A percentile compares a stretch with the other conserved stretches of the same genome.
These are phyloP conservation scores for Planococcus citri DNA, from an alignment of 1,140 invertebrate genomes.

Conservation along the genomic window DNA sequence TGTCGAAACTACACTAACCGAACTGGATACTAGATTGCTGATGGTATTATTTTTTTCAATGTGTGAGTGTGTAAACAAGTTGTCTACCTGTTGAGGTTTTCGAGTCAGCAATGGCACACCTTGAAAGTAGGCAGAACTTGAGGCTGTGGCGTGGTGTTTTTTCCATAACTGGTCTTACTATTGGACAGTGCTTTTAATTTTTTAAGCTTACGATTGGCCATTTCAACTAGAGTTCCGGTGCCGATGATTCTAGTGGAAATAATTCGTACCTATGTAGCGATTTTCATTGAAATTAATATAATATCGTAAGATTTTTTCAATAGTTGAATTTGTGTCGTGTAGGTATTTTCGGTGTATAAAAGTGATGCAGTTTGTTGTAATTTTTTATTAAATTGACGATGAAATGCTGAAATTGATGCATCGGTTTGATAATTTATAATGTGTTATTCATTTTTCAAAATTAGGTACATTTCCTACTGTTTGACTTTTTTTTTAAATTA, in stretches of 20 bases:
- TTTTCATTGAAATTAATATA: too few relatives aligned
- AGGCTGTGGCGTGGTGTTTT: not conserved
- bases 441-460: too few relatives aligned
- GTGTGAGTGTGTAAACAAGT: not conserved
- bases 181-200: not conserved
- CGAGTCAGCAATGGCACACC: slow-evolving; percentile 1
- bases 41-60: not conserved
- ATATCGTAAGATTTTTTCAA: too few relatives aligned
- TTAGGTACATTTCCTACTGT: too few relatives aligned
- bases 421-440: too few relatives aligned
- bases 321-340: too few relatives aligned
- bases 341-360: too few relatives aligned
- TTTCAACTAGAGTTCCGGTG: not conserved
- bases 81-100: not conserved
- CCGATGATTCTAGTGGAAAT: not conserved
- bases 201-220: not conserved
- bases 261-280: too few relatives aligned
- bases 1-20: slow-evolving; percentile 10
- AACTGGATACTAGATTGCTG: slow-evolving; percentile 1
- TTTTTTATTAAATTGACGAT: too few relatives aligned
- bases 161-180: not conserved
- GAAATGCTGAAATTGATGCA: too few relatives aligned
- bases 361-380: too few relatives aligned
- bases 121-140: slow-evolving; percentile 6
- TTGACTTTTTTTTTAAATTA: too few relatives aligned